phyloP scores from a whole-genome alignment of 2,888 invertebrate species.

The Nemotelus nigrinus region DNA sequence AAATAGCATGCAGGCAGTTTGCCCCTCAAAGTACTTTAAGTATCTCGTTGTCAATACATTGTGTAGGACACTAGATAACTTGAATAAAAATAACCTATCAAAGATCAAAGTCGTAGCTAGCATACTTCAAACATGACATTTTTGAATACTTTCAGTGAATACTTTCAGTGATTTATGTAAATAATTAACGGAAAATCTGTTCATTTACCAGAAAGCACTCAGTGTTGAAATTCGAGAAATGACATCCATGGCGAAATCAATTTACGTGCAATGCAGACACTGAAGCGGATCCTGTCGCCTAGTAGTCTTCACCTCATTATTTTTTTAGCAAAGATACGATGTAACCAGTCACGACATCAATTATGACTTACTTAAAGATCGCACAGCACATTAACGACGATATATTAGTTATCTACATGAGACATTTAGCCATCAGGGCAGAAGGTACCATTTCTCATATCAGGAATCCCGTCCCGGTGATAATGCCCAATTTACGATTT shows the following conservation, averaged over 20 bases:
- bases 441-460: slow-evolving; percentile 49
- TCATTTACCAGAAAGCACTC: slow-evolving; percentile 12
- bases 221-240: slow-evolving; percentile 28
- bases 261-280: slow-evolving; percentile 13
- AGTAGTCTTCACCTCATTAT: slow-evolving; percentile 31
- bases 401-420: slow-evolving; percentile 28
- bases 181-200: too few relatives aligned
- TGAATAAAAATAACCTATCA: too few relatives aligned
- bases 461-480: slow-evolving; percentile 45
- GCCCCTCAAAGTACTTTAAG: neutral
- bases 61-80: too few relatives aligned
- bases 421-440: slow-evolving; percentile 33
- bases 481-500: slow-evolving; percentile 49
- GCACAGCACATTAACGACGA: slow-evolving; percentile 32
- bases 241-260: slow-evolving; percentile 10
- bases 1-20: neutral
- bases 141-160: too few relatives aligned
- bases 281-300: slow-evolving; percentile 22
- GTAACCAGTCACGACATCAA: slow-evolving; percentile 43
- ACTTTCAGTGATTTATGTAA: too few relatives aligned
- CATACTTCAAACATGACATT: too few relatives aligned
- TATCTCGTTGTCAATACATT: too few relatives aligned
- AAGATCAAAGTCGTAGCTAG: too few relatives aligned
- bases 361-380: slow-evolving; percentile 44
- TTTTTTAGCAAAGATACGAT: slow-evolving; percentile 23